Evolutionary conservation across 2,888 invertebrate species (phyloP).

Genomic region (Piscicola geometra): DNA sequence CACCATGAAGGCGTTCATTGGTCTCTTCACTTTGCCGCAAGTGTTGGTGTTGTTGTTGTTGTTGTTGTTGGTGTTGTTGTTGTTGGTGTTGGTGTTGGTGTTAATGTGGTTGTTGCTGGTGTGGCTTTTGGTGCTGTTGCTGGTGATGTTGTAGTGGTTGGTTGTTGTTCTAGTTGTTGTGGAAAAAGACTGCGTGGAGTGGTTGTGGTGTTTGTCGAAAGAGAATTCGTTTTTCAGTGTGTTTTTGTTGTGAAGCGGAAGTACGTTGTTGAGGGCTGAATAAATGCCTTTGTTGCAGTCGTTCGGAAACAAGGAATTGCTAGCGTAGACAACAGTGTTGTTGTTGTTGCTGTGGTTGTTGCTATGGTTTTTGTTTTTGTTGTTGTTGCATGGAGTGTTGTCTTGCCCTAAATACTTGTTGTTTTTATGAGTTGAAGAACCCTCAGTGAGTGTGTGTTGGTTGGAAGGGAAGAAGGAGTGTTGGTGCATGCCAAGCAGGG

Average conservation of each 20-base stretch:
- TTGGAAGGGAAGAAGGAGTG: too few relatives aligned
- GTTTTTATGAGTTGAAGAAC: neutral
- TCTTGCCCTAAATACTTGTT: neutral
- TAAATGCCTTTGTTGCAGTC: too few relatives aligned
- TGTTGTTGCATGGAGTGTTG: neutral
- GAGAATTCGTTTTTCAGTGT: too few relatives aligned
- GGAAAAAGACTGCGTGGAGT: neutral
- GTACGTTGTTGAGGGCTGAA: neutral
- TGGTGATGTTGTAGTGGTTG: slow-evolving; percentile 3
- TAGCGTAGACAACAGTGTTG: neutral
- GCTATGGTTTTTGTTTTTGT: neutral
- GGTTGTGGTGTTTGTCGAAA: too few relatives aligned
- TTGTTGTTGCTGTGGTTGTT: neutral
- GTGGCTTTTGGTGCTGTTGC: neutral
- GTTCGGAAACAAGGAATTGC: neutral
- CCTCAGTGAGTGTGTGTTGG: too few relatives aligned
- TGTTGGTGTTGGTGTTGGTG: neutral
- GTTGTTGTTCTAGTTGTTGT: neutral
- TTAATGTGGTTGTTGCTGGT: neutral
- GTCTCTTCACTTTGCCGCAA: slow-evolving; percentile 21
- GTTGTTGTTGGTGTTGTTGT: neutral
- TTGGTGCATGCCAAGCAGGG: too few relatives aligned
- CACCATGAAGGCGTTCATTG: slow-evolving; percentile 34
- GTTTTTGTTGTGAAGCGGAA: too few relatives aligned
- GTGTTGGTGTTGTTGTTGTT: neutral